phyloP scores from a whole-genome alignment of 2,113 vertebrate species.

The Dicrurus megarhynchus region DNA sequence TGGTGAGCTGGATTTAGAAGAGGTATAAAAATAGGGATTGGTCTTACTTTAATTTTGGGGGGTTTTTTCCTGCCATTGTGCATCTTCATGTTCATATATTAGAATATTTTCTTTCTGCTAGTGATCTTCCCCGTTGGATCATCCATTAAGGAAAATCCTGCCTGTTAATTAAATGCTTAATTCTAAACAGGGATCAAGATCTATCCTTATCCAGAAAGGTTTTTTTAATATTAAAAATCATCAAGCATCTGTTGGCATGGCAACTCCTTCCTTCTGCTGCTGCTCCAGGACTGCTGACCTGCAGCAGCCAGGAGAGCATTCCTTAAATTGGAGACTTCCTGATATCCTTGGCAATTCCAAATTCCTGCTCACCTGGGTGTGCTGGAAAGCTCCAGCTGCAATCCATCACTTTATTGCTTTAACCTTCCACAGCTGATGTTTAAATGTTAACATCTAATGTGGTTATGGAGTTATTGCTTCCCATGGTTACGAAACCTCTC shows the following conservation, averaged over 20 bases:
- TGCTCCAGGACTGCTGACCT: neutral
- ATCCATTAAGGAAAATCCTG: neutral
- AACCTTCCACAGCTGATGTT: neutral
- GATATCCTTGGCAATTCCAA: neutral
- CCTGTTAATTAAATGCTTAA: neutral
- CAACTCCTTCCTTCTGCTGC: neutral
- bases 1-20: neutral
- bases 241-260: rapidly evolving
- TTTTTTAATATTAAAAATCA: neutral
- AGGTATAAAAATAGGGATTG: too few species aligned
- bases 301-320: neutral
- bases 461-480: neutral
- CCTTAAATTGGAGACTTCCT: neutral
- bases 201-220: neutral
- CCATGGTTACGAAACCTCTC: neutral
- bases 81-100: rapidly evolving
- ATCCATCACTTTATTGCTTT: neutral
- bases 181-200: neutral
- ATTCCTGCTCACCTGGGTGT: neutral
- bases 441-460: neutral
- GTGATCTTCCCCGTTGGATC: neutral
- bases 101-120: neutral
- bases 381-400: neutral
- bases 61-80: rapidly evolving
- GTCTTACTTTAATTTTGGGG: neutral